These are phyloP conservation scores for Epinotia brunnichana DNA, from an alignment of 2,888 invertebrate species.

Conservation along the genomic window DNA sequence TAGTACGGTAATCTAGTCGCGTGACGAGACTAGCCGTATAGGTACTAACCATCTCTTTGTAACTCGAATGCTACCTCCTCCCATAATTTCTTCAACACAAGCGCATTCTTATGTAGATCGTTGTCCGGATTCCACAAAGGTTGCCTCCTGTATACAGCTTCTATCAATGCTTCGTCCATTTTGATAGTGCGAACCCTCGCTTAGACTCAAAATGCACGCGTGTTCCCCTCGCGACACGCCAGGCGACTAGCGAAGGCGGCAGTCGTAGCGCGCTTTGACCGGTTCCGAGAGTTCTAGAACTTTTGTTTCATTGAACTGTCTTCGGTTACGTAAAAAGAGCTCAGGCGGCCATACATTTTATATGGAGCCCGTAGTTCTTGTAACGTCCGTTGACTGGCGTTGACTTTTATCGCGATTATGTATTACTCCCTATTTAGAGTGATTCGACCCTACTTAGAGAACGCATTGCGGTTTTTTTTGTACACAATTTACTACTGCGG, in stretches of 20 bases:
- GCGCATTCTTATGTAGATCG: constrained; percentile 4
- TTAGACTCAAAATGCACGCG: background rate
- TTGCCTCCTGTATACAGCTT: constrained; percentile 11
- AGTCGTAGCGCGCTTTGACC: background rate
- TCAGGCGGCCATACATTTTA: too few relatives aligned
- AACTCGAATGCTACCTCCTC: constrained; percentile 8
- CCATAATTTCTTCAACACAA: constrained; percentile 18
- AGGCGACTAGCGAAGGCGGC: constrained; percentile 2
- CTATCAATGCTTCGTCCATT: constrained; percentile 12
- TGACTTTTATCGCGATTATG: too few relatives aligned
- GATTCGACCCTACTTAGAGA: too few relatives aligned
- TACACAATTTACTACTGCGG: too few relatives aligned
- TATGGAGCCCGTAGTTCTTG: too few relatives aligned
- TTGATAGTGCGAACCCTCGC: background rate
- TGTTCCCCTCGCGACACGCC: constrained; percentile 5
- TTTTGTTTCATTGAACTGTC: background rate
- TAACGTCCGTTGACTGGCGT: too few relatives aligned
- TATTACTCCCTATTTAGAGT: too few relatives aligned
- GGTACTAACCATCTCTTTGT: constrained; percentile 13
- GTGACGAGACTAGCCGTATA: too few relatives aligned
- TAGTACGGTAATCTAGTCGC: too few relatives aligned
- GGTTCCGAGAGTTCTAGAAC: background rate
- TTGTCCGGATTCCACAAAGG: constrained; percentile 11
- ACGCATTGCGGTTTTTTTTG: too few relatives aligned
- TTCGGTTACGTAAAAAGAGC: too few relatives aligned